Conservation (phyloP, 2,113 vertebrate species). For the Rynchops niger region DNA sequence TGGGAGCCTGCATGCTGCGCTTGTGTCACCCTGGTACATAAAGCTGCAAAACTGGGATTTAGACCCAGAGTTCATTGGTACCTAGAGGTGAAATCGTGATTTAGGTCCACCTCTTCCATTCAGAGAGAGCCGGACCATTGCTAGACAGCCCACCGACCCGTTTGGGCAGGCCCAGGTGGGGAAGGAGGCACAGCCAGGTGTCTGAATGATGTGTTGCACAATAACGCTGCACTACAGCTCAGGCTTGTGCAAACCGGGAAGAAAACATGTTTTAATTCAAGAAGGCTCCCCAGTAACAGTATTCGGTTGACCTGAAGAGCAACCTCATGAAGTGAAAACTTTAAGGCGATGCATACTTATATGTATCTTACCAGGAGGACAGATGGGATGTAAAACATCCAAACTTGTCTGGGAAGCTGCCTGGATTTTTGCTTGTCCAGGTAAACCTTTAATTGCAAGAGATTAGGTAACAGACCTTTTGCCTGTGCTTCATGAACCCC, state of each 20-base stretch:
- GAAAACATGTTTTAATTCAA: not conserved
- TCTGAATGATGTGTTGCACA: not conserved
- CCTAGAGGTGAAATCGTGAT: not conserved
- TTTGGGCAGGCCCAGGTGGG: not conserved
- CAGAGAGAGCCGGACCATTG: not conserved
- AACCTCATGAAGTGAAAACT: not conserved
- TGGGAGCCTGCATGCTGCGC: rapidly evolving
- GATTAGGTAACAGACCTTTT: not conserved
- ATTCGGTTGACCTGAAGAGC: not conserved
- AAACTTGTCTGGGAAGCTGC: not conserved
- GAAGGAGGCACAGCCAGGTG: not conserved
- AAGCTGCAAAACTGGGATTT: not conserved
- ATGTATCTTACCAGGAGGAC: not conserved
- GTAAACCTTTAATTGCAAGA: not conserved
- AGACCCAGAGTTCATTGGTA: not conserved
- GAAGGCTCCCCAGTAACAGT: not conserved
- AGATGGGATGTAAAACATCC: not conserved
- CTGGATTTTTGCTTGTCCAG: not conserved
- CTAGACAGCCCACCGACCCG: not conserved
- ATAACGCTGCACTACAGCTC: not conserved
- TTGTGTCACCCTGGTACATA: not conserved
- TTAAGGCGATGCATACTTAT: not conserved
- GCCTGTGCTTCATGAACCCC: not conserved
- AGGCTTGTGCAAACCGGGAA: not conserved
- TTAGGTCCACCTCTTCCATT: not conserved